phyloP scores from a whole-genome alignment of 2,888 invertebrate species.

The Podabrus alpinus region DNA sequence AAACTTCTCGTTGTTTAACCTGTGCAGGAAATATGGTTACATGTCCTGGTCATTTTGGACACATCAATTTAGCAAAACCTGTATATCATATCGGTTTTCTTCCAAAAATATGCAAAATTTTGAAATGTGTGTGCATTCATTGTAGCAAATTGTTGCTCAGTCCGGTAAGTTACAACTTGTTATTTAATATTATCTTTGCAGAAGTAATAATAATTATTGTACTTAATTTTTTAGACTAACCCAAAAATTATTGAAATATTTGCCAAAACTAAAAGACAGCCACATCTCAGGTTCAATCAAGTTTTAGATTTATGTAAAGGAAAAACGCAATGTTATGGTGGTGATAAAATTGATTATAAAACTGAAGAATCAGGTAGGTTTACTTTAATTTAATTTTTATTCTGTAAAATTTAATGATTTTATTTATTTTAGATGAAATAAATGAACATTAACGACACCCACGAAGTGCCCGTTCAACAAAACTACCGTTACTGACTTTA shows the following conservation, averaged over 20 bases:
- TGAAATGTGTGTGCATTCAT: constrained; percentile 99
- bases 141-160: constrained; percentile 97
- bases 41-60: constrained; percentile 99
- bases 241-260: constrained; percentile 94
- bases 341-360: constrained; percentile 95
- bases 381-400: neutral
- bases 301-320: constrained; percentile 98
- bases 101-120: constrained; percentile 93
- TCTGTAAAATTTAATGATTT: neutral
- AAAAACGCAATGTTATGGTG: constrained; percentile 97
- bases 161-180: constrained; percentile 73
- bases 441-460: no score
- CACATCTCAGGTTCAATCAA: constrained; percentile 89
- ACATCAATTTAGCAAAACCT: constrained; percentile 96
- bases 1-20: constrained; percentile 90
- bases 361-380: constrained; percentile 60
- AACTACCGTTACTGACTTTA: no score
- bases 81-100: constrained; percentile 98
- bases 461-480: no score
- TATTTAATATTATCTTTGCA: constrained; percentile 31
- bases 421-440: constrained; percentile 54
- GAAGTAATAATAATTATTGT: constrained; percentile 34
- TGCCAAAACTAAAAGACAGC: constrained; percentile 94
- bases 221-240: no score
- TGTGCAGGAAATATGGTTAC: constrained; percentile 98